Evolutionary conservation across 2,888 invertebrate genomes (phyloP).

Genomic region (Conus canariensis): DNA sequence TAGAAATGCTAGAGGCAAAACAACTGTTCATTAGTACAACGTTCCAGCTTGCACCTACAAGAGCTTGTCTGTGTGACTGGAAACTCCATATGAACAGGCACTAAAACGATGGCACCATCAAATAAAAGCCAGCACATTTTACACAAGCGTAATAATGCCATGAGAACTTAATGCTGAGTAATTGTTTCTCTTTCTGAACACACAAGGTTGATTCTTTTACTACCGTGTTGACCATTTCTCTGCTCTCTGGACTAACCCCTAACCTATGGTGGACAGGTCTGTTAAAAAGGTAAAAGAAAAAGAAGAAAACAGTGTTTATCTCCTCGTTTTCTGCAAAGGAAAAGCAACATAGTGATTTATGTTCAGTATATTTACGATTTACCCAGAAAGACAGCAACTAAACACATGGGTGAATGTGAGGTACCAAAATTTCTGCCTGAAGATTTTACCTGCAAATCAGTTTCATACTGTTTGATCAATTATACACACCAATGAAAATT

Average conservation of each 20-base stretch:
- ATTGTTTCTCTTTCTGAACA: slow-evolving; percentile 1
- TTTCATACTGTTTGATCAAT: too few species aligned
- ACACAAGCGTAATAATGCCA: background rate
- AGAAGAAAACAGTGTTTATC: background rate
- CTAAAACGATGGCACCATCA: slow-evolving; percentile 27
- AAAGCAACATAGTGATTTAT: too few species aligned
- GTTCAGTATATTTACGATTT: too few species aligned
- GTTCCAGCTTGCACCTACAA: slow-evolving; percentile 1
- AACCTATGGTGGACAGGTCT: too few species aligned
- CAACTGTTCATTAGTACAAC: background rate
- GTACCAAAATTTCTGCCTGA: background rate
- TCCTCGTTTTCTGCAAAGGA: background rate
- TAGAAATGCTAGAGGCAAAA: slow-evolving; percentile 3
- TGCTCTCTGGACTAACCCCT: too few species aligned
- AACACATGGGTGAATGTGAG: background rate
- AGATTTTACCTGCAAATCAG: too few species aligned
- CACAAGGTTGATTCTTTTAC: background rate
- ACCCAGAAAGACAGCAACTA: background rate
- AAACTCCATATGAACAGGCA: slow-evolving; percentile 10
- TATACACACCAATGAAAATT: too few species aligned
- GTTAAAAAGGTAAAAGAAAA: background rate
- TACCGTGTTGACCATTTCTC: background rate
- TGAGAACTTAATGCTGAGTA: slow-evolving; percentile 20
- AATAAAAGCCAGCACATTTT: background rate
- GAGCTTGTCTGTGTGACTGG: background rate